Evolutionary conservation across 2,113 vertebrate species (phyloP).

Genomic region (Osmerus mordax): DNA sequence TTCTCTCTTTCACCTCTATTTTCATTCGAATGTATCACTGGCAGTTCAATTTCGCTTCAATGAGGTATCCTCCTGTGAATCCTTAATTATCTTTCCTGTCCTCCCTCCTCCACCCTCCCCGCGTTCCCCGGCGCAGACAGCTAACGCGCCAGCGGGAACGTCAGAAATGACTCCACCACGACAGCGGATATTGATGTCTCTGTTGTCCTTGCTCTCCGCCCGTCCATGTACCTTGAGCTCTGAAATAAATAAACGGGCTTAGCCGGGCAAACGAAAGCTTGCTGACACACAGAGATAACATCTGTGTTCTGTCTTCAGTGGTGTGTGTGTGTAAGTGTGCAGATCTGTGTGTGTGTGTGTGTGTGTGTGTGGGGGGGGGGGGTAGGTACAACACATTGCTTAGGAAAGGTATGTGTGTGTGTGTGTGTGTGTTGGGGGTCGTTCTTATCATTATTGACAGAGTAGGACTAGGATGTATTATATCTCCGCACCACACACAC

Average conservation of each 20-base stretch:
- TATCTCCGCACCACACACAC: conserved; percentile 15
- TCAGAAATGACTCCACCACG: neutral
- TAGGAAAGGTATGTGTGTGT: neutral
- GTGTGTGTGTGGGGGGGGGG: neutral
- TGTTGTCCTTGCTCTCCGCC: conserved; percentile 16
- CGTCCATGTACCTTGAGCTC: conserved; percentile 17
- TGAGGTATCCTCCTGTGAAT: neutral
- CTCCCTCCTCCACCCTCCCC: no score
- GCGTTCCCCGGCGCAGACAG: neutral
- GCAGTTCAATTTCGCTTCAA: neutral
- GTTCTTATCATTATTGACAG: conserved; percentile 4
- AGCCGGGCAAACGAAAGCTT: conserved; percentile 30
- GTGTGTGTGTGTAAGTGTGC: neutral
- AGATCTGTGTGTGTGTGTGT: neutral
- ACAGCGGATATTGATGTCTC: conserved; percentile 17
- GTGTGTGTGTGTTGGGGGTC: neutral
- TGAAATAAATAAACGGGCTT: conserved; percentile 36
- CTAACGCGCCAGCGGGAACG: no score
- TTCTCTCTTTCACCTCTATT: neutral
- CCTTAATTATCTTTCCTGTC: neutral
- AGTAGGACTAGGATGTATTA: neutral
- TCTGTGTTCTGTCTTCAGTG: neutral
- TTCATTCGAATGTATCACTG: neutral
- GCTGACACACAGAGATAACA: conserved; percentile 22
- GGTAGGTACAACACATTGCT: neutral